Evolutionary conservation across 2,888 invertebrate species (phyloP), one percentile per base, ranked within the genome.

Genomic region (Rotaria magnacalcarata): DNA sequence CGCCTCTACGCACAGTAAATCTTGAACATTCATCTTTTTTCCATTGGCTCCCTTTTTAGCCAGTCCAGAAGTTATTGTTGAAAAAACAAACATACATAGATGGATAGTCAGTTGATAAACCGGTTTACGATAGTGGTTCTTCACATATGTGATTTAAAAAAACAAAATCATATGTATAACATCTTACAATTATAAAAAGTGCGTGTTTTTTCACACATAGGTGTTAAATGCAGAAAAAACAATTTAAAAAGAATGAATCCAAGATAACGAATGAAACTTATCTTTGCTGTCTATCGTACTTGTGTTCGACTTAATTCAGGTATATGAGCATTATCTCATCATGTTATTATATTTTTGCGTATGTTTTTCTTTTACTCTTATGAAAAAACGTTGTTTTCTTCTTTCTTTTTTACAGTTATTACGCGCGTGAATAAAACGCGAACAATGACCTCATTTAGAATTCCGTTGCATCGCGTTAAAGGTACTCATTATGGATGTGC

Each of bases 401-500:
- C 7, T 10, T n/a, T 24, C 27, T 60, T 27, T 27, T 60, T 60
- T 34, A 19, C 19, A 27, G 67, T 19, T 67, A 34, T 67, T 67
- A 14, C 14, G 0, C 6, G 0, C 19, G 14, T 34, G 2, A 16
- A 1, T 10, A 67, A 41, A 11, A 5, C 4, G 16, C 34, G 34
- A 6, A 34, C 19, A 6, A 67, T 67, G 67, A 19, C 67, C 7
- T 67, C 67, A n/a, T 3, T 2, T n/a, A 85, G 54, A 80, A 84
- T 86, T 43, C 86, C 86, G n/a, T 52, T 75, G 21, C 47, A 84
- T 11, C 60, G 58, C n/a, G 75, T 86, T 47, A 47, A 58, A 60
- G 86, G 86, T 43, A 86, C 56, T 8, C 86, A 86, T 84, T 86
- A 86, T 43, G 85, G 85, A 56, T 80, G 56, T 85, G 80, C 60